Base-by-base conservation (phyloP, 2,888 invertebrate species). In the Luffia ferchaultella region DNA sequence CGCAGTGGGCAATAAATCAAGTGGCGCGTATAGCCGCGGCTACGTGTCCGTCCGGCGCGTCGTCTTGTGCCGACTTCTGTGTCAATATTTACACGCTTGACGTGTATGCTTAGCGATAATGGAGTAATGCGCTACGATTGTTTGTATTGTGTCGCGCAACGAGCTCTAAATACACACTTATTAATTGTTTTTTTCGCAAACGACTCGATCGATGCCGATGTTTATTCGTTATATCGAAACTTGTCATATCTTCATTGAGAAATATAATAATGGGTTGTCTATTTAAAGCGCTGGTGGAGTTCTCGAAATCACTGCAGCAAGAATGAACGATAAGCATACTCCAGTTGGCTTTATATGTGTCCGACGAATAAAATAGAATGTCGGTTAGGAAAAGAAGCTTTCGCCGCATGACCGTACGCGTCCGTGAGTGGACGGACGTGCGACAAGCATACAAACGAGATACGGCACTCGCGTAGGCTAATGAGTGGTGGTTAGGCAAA, bases 91-190 rank as follows among this genome's bases (percentile, higher is more conserved):
- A 59, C 63, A 62, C 53, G 61, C 60, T 57, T 68, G 68, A 70
- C 72, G 71, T 68, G 65, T 53, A 42, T 68, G 67, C 65, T 68
- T 62, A 65, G 65, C 68, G 68, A 71, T 74, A 74, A 70, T 72
- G 64, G 67, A 65, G 63, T 72, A 70, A 69, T 67, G 65, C 65
- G 67, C 67, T 68, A 70, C 66, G 58, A 70, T 70, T 72, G 72
- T 76, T 74, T 73, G 66, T 67, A 66, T 52, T 42, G 19, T 66
- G 64, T 66, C 65, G 62, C 61, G 62, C 60, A 67, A 68, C 64
- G 57, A 64, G 63, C 58, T 65, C 63, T 69, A 68, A 70, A 17
- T 18, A 30, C 30, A 30, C 3, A 30, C 30, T 30, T 7, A 30
- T 30, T 30, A 30, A n/a, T n/a, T n/a, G n/a, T n/a, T 30, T 30